Percentiles rank a stretch among this genome's conserved stretches.
phyloP scores from a whole-genome alignment of 2,113 vertebrate species.

The Pyxicephalus adspersus region DNA sequence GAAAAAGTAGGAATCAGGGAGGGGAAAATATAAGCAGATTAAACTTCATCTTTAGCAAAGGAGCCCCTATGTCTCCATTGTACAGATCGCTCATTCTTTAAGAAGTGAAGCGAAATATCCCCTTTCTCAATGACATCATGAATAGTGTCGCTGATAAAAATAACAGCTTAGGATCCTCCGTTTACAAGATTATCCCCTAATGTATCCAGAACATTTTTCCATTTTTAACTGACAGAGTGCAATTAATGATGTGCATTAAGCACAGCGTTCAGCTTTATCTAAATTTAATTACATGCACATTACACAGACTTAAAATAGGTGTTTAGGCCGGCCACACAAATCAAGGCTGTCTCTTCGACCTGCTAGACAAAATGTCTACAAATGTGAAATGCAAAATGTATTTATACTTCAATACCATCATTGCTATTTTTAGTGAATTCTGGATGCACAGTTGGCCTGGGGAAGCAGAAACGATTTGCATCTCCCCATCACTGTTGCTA shows the following conservation, averaged over 20 bases:
- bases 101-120: too few relatives aligned
- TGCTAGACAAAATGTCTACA: background rate
- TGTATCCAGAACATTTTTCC: conserved; percentile 42
- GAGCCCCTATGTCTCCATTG: too few relatives aligned
- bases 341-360: too few relatives aligned
- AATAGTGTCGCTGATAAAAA: conserved; percentile 44
- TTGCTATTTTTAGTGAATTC: too few relatives aligned
- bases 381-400: background rate
- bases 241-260: conserved; percentile 20
- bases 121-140: conserved; percentile 32
- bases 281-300: conserved; percentile 1
- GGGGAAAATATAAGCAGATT: too few relatives aligned
- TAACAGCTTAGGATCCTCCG: conserved; percentile 31
- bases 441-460: too few relatives aligned
- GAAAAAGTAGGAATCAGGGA: too few relatives aligned
- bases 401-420: too few relatives aligned
- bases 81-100: too few relatives aligned
- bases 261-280: background rate
- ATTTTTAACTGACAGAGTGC: conserved; percentile 30
- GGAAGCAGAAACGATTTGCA: too few relatives aligned
- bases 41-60: too few relatives aligned
- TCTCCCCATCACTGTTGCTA: too few relatives aligned
- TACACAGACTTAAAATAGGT: background rate
- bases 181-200: conserved; percentile 27
- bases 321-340: background rate